Evolutionary conservation across 2,888 invertebrate genomes (phyloP), one percentile per base, ranked within the genome.

Genomic region (Microplitis manilae): DNA sequence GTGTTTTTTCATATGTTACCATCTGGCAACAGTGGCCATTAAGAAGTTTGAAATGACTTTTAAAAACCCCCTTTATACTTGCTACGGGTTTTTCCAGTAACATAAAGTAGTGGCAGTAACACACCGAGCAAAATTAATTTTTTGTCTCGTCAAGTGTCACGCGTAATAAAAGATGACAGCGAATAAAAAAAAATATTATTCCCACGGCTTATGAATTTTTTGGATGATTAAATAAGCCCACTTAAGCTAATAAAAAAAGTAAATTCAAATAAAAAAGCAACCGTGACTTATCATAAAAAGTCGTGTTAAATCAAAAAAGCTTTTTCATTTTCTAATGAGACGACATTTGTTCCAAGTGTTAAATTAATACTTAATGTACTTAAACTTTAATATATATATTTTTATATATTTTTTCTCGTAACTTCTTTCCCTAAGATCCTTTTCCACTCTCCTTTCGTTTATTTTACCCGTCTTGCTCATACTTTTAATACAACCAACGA

Each of bases 1-100:
- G 38, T 67, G 30, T 38, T 67, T 67, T 38, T 67, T 67, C 67
- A 67, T 67, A 38, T 67, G 62, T 62, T 38, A 13, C 50, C 50
- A 50, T 50, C 50, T 50, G 50, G 50, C 50, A 50, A 50, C 50
- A 13, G 9, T 13, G 50, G 50, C 50, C 13, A 50, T 50, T 50
- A 50, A 50, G 50, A 50, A 50, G 50, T 50, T 50, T 50, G 50
- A 50, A 50, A 50, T 50, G 50, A 50, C 50, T 50, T 50, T 50
- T 50, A 50, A 50, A 50, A 50, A 50, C 13, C 50, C 50, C 41
- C 50, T 13, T 50, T 8, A 13, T 8, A 13, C 50, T 50, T 13
- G 50, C 50, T 13, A 9, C 50, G 8, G 50, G 50, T 50, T 50
- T 50, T 50, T 13, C 50, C 50, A 50, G 50, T 50, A 50, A 50